Percentiles rank a stretch among this genome's conserved stretches.
phyloP scores from a whole-genome alignment of 2,888 invertebrate genomes.

The Congeria kusceri region DNA sequence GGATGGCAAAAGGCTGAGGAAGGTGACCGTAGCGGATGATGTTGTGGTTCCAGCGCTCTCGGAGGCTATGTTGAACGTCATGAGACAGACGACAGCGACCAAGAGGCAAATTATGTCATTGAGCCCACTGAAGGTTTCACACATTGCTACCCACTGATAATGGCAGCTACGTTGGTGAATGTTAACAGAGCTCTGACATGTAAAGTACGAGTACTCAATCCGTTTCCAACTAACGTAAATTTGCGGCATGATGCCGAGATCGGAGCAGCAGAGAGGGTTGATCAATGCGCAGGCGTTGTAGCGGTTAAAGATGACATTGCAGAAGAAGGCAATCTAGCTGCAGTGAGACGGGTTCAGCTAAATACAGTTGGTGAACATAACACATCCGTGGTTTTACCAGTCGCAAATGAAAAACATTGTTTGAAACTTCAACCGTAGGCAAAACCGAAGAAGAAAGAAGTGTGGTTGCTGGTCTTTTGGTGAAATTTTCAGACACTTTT shows the following conservation, averaged over 20 bases:
- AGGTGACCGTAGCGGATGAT: constrained; percentile 14
- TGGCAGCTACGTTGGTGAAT: constrained; percentile 9
- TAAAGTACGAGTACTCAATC: neutral
- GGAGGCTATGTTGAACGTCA: constrained; percentile 12
- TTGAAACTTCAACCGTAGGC: neutral
- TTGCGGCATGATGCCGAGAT: constrained; percentile 13
- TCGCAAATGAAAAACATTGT: neutral
- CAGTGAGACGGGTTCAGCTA: neutral
- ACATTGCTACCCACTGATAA: no score
- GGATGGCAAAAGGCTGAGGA: neutral
- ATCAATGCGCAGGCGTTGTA: constrained; percentile 1
- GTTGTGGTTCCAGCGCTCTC: constrained; percentile 11
- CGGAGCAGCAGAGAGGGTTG: constrained; percentile 19
- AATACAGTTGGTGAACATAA: no score
- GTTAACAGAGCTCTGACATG: neutral
- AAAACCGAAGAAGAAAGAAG: constrained; percentile 10
- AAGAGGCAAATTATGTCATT: no score
- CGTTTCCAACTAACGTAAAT: constrained; percentile 7
- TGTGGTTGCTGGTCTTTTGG: constrained; percentile 23
- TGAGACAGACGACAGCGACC: constrained; percentile 1
- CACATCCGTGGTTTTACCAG: no score
- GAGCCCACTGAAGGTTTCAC: no score
- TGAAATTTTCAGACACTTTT: constrained; percentile 25
- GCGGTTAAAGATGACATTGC: neutral
- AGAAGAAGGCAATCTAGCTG: constrained; percentile 3